Evolutionary conservation across 2,888 invertebrate genomes (phyloP), one percentile per base, ranked within the genome.

Genomic region (Drosophila kokeensis): DNA sequence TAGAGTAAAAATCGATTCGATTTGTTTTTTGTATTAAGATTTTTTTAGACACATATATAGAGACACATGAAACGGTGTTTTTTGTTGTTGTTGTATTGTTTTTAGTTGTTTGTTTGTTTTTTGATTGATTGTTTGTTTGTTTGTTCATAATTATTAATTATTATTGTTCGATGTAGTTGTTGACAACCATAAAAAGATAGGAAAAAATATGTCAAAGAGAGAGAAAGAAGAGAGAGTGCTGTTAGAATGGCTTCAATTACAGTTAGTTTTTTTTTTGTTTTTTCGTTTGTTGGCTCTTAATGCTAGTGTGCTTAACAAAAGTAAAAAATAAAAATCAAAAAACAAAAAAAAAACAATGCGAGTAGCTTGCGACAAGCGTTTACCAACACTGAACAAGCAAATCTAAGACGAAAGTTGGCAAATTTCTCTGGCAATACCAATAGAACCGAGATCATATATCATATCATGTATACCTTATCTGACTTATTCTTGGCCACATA

Each of bases 401-500:
- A 58, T 61, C 54, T 61, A 69, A 53, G 30, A 58, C 21, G 21
- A 24, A 58, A 65, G 18, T 32, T 29, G 66, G 38, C 34, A 53
- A 67, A 64, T 32, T 27, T 62, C 60, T 52, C 40, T 58, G 64
- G 77, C 82, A 69, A 48, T 65, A 71, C 48, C 45, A 54, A 36
- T 38, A 32, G n/a, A 30, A 45, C 24, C 30, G 40, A 4, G 45
- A 24, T 36, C 45, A 34, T 49, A 21, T 55, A 18, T n/a, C n/a
- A n/a, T 38, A 27, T 32, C 32, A 32, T 30, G 15, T 57, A 49
- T 95, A 97, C 97, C 97, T 97, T 96, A 92, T 96, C 96, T 29
- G 97, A 97, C 94, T 96, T 97, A 92, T 96, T 97, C 95, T 96
- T 97, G 94, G 95, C 95, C 93, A 96, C 94, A 94, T 97, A 95